Base-by-base conservation (phyloP, 2,113 vertebrate genomes). In the Cyprinus carpio region DNA sequence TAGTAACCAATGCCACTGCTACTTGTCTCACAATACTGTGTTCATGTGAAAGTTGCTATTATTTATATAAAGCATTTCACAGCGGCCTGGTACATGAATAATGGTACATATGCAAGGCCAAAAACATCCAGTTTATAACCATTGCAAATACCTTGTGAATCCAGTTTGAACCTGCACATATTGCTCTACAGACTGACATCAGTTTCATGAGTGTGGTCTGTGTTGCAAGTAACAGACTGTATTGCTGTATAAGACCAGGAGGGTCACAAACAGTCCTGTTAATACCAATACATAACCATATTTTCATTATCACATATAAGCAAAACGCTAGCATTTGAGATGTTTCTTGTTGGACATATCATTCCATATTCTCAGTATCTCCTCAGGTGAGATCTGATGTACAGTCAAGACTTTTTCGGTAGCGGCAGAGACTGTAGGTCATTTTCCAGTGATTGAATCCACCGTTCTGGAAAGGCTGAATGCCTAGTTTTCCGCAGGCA, bases 371-470 rank as follows among this genome's bases (percentile, higher is more conserved):
- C 97, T 96, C 92, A 99, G 97, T 97, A 99, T 99, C 94, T 99
- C 98, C 90, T 99, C 97, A 0, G 98, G 98, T 23, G 98, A 97
- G 93, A 99, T 99, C 95, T 99, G 97, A 91, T 99, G 98, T 60
- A 99, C 97, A 0, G 98, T 99, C 92, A 99, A 96, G 60, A 99
- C 96, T 3, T 98, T 98, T 94, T 46, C 98, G 97, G 89, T 98
- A 99, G 88, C 97, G 94, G 88, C 98, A 99, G 56, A 99, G 96
- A 89, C 97, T 99, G 88, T 99, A 99, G 67, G 97, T 97, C 96
- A 99, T 98, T 93, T 99, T 99, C 97, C 98, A 99, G 94, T 99
- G 98, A 94, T 99, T 99, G 92, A 99, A 99, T 88, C 97, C 98
- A 91, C 96, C 99, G 96, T 99, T 99, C 93, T 99, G 98, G 91